Evolutionary conservation across 2,113 vertebrate genomes (phyloP), one percentile per base, ranked within the genome.

Genomic region (Laterallus jamaicensis): DNA sequence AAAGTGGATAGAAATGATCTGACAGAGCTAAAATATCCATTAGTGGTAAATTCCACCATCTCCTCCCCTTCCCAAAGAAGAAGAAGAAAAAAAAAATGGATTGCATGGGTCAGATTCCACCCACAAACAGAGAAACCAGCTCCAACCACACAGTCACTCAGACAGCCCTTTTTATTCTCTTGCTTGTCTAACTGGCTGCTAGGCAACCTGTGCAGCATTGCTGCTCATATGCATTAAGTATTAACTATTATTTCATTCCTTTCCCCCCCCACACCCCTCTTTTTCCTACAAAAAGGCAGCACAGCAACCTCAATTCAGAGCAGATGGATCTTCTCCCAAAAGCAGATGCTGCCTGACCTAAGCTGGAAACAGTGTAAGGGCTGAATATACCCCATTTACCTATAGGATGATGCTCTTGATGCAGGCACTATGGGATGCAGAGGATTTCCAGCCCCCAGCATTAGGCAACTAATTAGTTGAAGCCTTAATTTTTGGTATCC

Each of bases 181-280:
- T 85, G 91, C 95, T 96, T 93, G 91, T 85, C 96, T 95, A 50
- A 58, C 16, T 11, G 84, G 96, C 96, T 97, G 96, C 96, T 96
- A 97, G 94, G 96, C 96, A 96, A 95, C 96, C 92, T 9, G 17
- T 66, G 91, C 89, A 93, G 96, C 91, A 73, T 58, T 39, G 32
- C 73, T 69, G 80, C 93, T 89, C 93, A 81, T 88, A 91, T 93
- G 95, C 83, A 91, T 95, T 82, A 93, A 95, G 79, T 81, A 95
- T 76, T 95, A 78, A 94, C 86, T 80, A 94, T 84, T 70, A 92
- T 79, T 95, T 94, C 54, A 26, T 70, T 74, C 64, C 76, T 87
- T 63, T 32, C 82, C 52, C 60, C 42, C 21, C 8, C 42, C 42
- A 11, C 40, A 11, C 10, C 40, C 40, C 40, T 40, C 7, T 11